Conservation (phyloP, 1,140 invertebrate genomes). For the Drosophila hydei region DNA sequence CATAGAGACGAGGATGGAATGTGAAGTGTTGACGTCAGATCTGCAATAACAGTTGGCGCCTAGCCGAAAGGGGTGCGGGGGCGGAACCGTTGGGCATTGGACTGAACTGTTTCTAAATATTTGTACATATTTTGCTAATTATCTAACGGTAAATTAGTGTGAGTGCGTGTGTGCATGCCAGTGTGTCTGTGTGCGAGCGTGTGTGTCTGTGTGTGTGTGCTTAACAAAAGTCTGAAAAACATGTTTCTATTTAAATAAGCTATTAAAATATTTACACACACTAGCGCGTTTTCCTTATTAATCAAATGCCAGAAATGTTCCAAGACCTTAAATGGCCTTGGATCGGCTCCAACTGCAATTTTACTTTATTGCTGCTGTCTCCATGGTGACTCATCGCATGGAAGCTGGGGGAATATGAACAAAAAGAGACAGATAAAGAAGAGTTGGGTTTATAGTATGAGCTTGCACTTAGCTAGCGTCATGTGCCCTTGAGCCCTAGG, state of each 20-base stretch:
- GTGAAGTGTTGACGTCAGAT: constrained; percentile 60
- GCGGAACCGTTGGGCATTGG: constrained; percentile 27
- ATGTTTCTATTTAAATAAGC: constrained; percentile 81
- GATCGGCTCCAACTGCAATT: neutral
- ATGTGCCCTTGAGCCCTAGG: constrained; percentile 6
- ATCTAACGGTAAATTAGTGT: constrained; percentile 62
- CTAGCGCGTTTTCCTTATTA: constrained; percentile 43
- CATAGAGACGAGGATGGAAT: neutral
- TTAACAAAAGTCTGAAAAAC: constrained; percentile 81
- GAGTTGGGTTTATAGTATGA: neutral
- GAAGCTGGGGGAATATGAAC: neutral
- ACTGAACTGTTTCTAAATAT: constrained; percentile 55
- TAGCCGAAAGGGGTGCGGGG: constrained; percentile 21
- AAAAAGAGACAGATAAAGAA: no score
- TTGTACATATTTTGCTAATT: constrained; percentile 81
- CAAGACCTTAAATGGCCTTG: constrained; percentile 21
- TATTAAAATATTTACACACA: constrained; percentile 77
- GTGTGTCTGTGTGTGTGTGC: constrained; percentile 22
- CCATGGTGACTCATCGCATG: neutral
- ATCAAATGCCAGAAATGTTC: constrained; percentile 40
- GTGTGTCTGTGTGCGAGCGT: constrained; percentile 28
- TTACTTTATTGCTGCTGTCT: constrained; percentile 2
- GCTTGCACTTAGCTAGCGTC: neutral
- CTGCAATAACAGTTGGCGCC: constrained; percentile 52
- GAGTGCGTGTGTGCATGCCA: constrained; percentile 29